Base-by-base conservation (phyloP, 1,140 invertebrate genomes). In the Tetramorium parvispinum region DNA sequence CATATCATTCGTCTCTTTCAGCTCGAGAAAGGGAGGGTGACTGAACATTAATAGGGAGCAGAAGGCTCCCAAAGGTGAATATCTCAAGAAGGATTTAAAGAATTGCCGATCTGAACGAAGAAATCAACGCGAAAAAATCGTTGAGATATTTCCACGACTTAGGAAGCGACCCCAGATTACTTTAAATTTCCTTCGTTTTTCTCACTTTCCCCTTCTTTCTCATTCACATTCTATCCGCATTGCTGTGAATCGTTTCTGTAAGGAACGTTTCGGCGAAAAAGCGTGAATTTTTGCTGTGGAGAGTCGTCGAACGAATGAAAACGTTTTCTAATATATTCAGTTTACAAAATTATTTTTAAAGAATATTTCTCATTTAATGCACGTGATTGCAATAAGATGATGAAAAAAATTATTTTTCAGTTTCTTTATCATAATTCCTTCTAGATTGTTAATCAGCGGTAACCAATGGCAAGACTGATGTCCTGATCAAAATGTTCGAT, bases 81-180 rank as follows among this genome's bases (percentile, higher is more conserved):
- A 65, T 57, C 13, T 82, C 66, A 73, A 59, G 53, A 16, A 59
- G 68, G 79, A 83, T 75, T 83, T 83, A 73, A 75, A 8, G 53
- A 7, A 73, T 66, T 32, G 13, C n/a, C 32, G 32, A 53, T 59
- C 21, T 32, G 55, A n/a, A 75, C 40, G 53, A 75, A 73, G 68
- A 83, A 83, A 83, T 83, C 68, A 75, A 61, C 53, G n/a, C 13
- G 27, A 75, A 83, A 83, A 75, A 83, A 75, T 73, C 68, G 53
- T 83, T 21, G 53, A 83, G 68, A 75, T 75, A 83, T 83, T 61
- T 83, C 40, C 68, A 49, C 68, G 53, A 49, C 40, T 46, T 59
- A 37, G 53, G 40, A 13, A 61, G 18, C 79, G 68, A 73, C 27
- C 13, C 51, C 1, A 43, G 70, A 83, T 83, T 59, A 59, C 46